Evolutionary conservation across 2,113 vertebrate species (phyloP), one percentile per base, ranked within the genome.

Genomic region (Laticauda laticaudata): DNA sequence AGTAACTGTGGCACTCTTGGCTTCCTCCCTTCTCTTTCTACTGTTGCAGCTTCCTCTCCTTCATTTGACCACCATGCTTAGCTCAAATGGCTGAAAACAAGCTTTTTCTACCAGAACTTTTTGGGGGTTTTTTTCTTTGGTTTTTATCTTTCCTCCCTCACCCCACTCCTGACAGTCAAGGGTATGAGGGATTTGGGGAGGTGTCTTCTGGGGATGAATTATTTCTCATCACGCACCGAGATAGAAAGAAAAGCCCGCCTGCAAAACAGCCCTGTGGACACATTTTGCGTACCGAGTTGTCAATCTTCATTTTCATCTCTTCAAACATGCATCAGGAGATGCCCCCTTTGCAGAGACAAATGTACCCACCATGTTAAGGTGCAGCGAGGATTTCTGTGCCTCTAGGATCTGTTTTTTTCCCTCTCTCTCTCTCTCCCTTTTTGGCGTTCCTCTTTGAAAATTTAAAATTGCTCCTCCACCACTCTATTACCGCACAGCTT

Each of bases 141-240:
- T 69, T n/a, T 69, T n/a, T n/a, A n/a, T 9, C 21, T 89, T 43
- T 89, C 69, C 6, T 0, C 18, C 69, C 34, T 39, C 69, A 20
- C 15, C 69, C 48, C 48, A 48, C 48, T 7, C 69, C 6, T 3
- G 45, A 48, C 3, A 85, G 29, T 34, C 75, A 39, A 57, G 59
- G 86, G 4, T 51, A 81, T 48, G 55, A 29, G 26, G 53, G 92
- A 3, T 64, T 93, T 90, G 45, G 55, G 93, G 87, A 53, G 88
- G 87, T 92, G 21, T 23, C 2, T 89, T 75, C 4, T 4, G 45
- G 39, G 51, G n/a, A 29, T n/a, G 29, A 51, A 54, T 20, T 18
- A n/a, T n/a, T 88, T 53, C 85, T 10, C 10, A 45, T 91, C 69
- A 23, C 24, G 9, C 0, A 0, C 45, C 10, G 55, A 88, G 64